Base-by-base conservation (phyloP, 2,888 invertebrate species). In the Myathropa florea region DNA sequence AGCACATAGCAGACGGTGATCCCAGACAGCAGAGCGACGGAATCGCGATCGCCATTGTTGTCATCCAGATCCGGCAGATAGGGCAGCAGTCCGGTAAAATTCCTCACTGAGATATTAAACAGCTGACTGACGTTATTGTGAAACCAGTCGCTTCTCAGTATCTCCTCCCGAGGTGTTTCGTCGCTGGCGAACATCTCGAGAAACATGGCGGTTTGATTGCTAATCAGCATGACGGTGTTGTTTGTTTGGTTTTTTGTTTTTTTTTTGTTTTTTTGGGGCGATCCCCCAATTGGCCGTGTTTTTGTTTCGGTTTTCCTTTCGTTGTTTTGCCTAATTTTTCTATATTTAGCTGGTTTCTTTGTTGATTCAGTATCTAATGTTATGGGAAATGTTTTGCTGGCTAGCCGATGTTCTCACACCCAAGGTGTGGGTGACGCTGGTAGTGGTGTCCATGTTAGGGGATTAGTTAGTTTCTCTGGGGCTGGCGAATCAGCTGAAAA, bases 1-100 rank as follows among this genome's bases (percentile, higher is more conserved):
- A 93, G 83, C 0, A 94, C 93, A 92, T 97, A 97, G 83, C 96
- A 94, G 10, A 96, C 93, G 7, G 96, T 96, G 89, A 97, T 94
- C 0, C 96, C 89, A 33, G 90, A 88, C 28, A 92, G 80, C 26
- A 92, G 86, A 9, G 90, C 88, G 81, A 90, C 87, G 0, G 90
- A 76, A 26, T 89, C 89, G 39, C 90, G 89, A 59, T 82, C 76
- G 14, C 65, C 57, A 4, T 64, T 28, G 26, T 83, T 71, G 55
- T 61, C 46, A 55, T 88, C 82, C 1, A 36, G 36, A 59, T 79
- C 61, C 28, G 82, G 80, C 7, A 75, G 36, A 57, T 71, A 23
- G 23, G 60, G 60, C 60, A 90, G 75, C 18, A 90, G 63, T 64
- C 88, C 90, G 26, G 91, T 91, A 14, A 92, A 88, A 75, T 92